phyloP scores from a whole-genome alignment of 2,797 vertebrate genomes.

The Myoxocephalus aenaeus region DNA sequence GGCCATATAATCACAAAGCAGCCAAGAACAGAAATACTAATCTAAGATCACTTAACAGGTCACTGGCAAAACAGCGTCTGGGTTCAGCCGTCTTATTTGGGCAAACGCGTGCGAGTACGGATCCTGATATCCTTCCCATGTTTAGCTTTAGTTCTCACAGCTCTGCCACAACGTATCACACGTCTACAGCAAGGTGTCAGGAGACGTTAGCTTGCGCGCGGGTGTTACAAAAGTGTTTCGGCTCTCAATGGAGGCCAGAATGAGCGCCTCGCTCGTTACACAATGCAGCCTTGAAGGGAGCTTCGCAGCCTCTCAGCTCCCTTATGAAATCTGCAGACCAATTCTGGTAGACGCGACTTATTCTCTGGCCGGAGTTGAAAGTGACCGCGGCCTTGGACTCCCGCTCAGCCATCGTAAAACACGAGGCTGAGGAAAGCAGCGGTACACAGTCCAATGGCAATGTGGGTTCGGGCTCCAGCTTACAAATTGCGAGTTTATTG shows the following conservation, averaged over 20 bases:
- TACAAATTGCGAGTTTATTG: conserved; percentile 50
- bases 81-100: conserved; percentile 27
- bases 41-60: conserved; percentile 63
- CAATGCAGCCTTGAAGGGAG: background rate
- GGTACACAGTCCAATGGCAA: conserved; percentile 47
- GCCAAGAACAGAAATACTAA: conserved; percentile 56
- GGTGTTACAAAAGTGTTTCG: conserved; percentile 5
- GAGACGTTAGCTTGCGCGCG: conserved; percentile 1
- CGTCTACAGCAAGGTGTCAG: conserved; percentile 38
- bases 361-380: conserved; percentile 66
- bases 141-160: conserved; percentile 31
- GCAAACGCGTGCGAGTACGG: conserved; percentile 10
- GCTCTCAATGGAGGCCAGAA: conserved; percentile 12
- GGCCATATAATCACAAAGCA: conserved; percentile 65
- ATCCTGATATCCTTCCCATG: background rate
- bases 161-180: conserved; percentile 23
- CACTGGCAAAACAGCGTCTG: conserved; percentile 27
- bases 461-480: conserved; percentile 50
- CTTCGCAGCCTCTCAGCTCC: conserved; percentile 33
- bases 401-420: conserved; percentile 60
- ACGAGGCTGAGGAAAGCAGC: conserved; percentile 40
- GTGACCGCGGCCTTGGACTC: conserved; percentile 66
- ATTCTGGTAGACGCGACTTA: conserved; percentile 46
- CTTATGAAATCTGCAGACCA: conserved; percentile 49
- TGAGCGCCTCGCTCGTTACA: conserved; percentile 5